Conservation (phyloP, 2,113 vertebrate genomes). For the Rhea americana region DNA sequence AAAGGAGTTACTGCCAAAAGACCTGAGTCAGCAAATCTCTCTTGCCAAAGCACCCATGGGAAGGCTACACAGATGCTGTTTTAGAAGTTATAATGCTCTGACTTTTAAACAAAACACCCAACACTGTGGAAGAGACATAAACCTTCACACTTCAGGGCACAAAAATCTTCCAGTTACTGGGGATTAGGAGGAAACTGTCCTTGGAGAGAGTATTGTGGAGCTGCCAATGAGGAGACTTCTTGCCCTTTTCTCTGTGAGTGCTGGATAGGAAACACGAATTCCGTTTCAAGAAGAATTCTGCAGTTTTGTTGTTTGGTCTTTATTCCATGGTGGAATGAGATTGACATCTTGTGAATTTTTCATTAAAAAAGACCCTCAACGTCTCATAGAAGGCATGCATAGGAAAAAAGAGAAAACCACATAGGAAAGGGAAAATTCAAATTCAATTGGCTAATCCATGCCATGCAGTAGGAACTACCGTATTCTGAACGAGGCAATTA, state of each 20-base stretch:
- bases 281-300: background rate
- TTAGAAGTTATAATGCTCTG: slow-evolving; percentile 8
- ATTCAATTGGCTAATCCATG: background rate
- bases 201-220: background rate
- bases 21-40: background rate
- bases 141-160: background rate
- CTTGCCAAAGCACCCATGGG: background rate
- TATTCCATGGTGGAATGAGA: background rate
- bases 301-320: background rate
- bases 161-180: background rate
- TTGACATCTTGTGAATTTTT: background rate
- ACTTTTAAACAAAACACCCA: slow-evolving; percentile 20
- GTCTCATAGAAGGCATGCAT: background rate
- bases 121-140: background rate
- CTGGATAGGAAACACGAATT: background rate
- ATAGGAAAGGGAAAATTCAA: background rate
- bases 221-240: background rate
- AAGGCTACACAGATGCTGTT: background rate
- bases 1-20: background rate
- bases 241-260: background rate
- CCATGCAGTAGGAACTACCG: background rate
- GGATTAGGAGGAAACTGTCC: background rate
- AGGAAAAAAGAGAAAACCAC: background rate
- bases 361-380: background rate
- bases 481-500: background rate